Base-by-base conservation (phyloP, 2,888 invertebrate genomes). In the Erebia aethiops region DNA sequence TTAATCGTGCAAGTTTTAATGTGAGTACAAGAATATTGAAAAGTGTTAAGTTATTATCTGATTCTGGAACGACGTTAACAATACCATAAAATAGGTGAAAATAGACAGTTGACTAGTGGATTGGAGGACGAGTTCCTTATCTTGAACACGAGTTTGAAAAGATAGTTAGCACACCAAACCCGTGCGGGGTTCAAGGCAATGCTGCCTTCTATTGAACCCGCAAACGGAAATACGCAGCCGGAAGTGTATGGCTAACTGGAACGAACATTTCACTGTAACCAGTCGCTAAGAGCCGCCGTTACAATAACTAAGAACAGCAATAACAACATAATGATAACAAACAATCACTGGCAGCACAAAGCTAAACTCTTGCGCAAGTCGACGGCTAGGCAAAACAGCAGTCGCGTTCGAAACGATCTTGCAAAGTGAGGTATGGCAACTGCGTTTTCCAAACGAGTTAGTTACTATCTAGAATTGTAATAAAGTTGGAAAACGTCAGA, bases 321-420 rank as follows among this genome's bases (percentile, higher is more conserved):
- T 70, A 61, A 56, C 26, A 52, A 8, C 26, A 46, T 18, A 56
- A 21, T 43, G 65, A 66, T 66, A 66, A 56, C 43, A 56, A 56
- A 62, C 62, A 56, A 66, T 66, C 43, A 66, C 18, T 41, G 16
- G n/a, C 16, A 56, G 16, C 52, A 61, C 64, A 52, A 65, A 56
- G 65, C 56, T 18, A 13, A 56, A 62, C 11, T 69, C 64, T 69
- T 66, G 66, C 65, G 76, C 78, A 74, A 77, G 65, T 77, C 76
- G 75, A 74, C 77, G 75, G 75, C 75, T 35, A 35, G 7, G 18
- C 51, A 63, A 13, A 64, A 71, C 57, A 46, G 46, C 52, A 58
- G 71, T 64, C 61, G 71, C 69, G 67, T 65, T 67, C 65, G 21
- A 43, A 71, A 70, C 64, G 61, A 49, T 41, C 16, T 67, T 16